Base-by-base conservation (phyloP, 2,113 vertebrate species). In the Danionella cerebrum region DNA sequence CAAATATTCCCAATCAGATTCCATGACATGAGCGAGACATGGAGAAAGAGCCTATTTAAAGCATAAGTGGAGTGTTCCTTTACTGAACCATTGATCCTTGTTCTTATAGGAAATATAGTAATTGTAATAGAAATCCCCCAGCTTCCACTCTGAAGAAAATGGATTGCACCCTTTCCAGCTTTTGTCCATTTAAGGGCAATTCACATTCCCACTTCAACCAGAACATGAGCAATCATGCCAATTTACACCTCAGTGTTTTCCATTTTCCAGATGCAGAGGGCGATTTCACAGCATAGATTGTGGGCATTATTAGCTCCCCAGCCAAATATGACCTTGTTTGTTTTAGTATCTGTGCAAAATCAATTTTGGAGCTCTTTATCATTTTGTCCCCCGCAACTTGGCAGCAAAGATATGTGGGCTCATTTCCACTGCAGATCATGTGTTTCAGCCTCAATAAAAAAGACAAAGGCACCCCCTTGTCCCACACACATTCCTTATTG, bases 271-370 rank as follows among this genome's bases (percentile, higher is more conserved):
- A 51, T 71, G 65, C 59, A 60, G 25, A 22, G 45, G 70, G 10
- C 16, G 33, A 59, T 63, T 67, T 70, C 55, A 67, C 45, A 73
- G 67, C 35, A 62, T 44, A 47, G 24, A 65, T 24, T 6, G 6
- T 47, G 58, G 62, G 44, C 25, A 54, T 75, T 75, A 73, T 69
- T 65, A 71, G 39, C 52, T 59, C 50, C 62, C 65, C 22, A 18
- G 54, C 59, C 29, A 74, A 72, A 74, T 72, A 77, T 77, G 72
- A 67, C 57, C 70, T 42, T 79, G 75, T 75, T 77, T 78, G 76
- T 77, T 77, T 75, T 69, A 74, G 60, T 66, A 54, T 76, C 65
- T 67, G 70, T 69, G 62, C 52, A 72, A 76, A 80, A 76, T 80
- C 67, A 73, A 67, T 76, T 75, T 74, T 12, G 27, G 58, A 78